Evolutionary conservation across 1,140 invertebrate genomes (phyloP).

Genomic region (Cylas formicarius): DNA sequence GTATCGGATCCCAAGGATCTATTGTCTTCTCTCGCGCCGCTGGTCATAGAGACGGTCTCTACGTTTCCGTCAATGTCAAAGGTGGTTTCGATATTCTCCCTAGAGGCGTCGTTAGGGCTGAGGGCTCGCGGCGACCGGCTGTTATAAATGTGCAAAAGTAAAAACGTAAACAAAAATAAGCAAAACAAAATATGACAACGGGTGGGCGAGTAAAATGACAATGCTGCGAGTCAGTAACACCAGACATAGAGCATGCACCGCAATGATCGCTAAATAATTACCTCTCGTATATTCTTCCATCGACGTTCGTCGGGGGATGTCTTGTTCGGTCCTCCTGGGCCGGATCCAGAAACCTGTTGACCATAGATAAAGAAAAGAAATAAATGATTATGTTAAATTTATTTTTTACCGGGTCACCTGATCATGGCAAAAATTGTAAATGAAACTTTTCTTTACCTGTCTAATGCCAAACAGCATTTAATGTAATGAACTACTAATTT

Average conservation of each 20-base stretch:
- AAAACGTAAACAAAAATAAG: slow-evolving; percentile 28
- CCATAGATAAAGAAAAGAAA: too few relatives aligned
- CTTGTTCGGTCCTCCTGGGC: slow-evolving; percentile 73
- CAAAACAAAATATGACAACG: slow-evolving; percentile 11
- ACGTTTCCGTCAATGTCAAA: slow-evolving; percentile 79
- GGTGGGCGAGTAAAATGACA: background rate
- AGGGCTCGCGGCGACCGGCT: slow-evolving; percentile 38
- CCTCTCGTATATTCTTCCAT: slow-evolving; percentile 73
- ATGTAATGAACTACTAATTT: too few relatives aligned
- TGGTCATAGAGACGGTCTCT: slow-evolving; percentile 54
- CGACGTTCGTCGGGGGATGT: slow-evolving; percentile 50
- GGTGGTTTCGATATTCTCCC: slow-evolving; percentile 73
- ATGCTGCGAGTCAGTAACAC: background rate
- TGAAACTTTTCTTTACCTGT: too few relatives aligned
- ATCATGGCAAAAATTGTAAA: too few relatives aligned
- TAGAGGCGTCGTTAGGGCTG: slow-evolving; percentile 38
- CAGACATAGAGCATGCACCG: slow-evolving; percentile 4
- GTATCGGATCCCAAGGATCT: slow-evolving; percentile 35
- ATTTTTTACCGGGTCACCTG: too few relatives aligned
- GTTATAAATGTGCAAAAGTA: slow-evolving; percentile 26
- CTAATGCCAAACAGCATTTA: too few relatives aligned
- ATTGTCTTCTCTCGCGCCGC: slow-evolving; percentile 39
- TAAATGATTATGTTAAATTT: too few relatives aligned
- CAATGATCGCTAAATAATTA: slow-evolving; percentile 40
- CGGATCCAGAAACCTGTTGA: slow-evolving; percentile 80